phyloP scores from a whole-genome alignment of 2,113 vertebrate genomes.

The Circaetus cinerascens region DNA sequence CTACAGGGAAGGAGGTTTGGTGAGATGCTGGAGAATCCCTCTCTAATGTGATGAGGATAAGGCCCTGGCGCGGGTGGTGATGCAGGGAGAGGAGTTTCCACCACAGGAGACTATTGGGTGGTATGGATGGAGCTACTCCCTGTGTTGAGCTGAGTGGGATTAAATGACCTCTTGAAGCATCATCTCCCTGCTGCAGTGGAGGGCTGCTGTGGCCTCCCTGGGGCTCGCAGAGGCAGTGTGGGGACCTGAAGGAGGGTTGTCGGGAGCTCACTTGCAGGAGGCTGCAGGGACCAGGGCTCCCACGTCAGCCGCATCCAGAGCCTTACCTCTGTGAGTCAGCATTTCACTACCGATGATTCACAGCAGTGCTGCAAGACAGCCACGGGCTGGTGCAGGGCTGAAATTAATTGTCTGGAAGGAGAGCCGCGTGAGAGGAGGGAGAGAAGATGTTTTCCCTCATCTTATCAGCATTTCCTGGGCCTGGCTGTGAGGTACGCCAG shows the following conservation, averaged over 20 bases:
- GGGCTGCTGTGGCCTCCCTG: not conserved
- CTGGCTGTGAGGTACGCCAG: not conserved
- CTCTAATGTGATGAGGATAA: not conserved
- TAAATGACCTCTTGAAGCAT: not conserved
- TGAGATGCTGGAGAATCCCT: not conserved
- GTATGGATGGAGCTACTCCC: not conserved
- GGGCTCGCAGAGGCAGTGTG: not conserved
- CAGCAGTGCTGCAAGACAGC: not conserved
- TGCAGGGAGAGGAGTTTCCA: not conserved
- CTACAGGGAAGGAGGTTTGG: not conserved
- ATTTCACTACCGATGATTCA: not conserved
- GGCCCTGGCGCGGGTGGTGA: accelerated
- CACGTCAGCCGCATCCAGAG: not conserved
- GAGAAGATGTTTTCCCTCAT: not conserved
- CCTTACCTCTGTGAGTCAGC: slow-evolving; percentile 34
- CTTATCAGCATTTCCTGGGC: not conserved
- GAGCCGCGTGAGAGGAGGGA: not conserved
- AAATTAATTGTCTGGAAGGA: not conserved
- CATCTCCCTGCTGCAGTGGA: not conserved
- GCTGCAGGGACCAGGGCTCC: not conserved
- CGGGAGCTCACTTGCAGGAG: accelerated
- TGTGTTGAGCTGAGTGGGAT: not conserved
- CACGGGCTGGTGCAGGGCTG: not conserved
- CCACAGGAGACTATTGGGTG: accelerated
- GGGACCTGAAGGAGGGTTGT: not conserved